Percentiles rank a stretch among this genome's conserved stretches.
Evolutionary conservation across 35 echinoderm and acorn worm species (phyloP).

Genomic region (Holothuria glaberrima): DNA sequence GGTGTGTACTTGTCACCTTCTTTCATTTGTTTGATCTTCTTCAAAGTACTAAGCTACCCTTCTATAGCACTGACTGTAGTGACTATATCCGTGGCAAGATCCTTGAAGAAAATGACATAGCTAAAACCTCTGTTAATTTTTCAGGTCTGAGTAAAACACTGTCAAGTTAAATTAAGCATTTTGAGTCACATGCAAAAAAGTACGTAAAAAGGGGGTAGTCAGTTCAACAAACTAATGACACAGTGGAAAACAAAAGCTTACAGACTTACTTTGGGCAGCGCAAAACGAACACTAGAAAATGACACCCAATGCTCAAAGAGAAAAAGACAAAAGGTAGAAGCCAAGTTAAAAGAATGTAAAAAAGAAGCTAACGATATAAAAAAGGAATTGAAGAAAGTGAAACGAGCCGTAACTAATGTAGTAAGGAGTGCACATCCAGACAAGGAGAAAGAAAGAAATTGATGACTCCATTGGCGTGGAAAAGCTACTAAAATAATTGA

Average conservation of each 20-base stretch:
- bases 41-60: neutral
- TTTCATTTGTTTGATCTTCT: neutral
- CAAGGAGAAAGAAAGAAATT: neutral
- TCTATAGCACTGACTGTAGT: no score
- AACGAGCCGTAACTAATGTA: slow-evolving; percentile 1
- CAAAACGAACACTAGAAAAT: slow-evolving; percentile 35
- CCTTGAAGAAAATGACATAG: no score
- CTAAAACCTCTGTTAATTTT: neutral
- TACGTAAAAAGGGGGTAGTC: neutral
- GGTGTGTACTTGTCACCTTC: slow-evolving; percentile 1
- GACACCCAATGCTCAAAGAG: neutral
- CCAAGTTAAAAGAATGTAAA: neutral
- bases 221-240: slow-evolving; percentile 3
- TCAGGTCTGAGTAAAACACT: neutral
- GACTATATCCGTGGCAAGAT: no score
- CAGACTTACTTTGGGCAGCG: neutral
- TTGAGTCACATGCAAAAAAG: neutral
- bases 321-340: slow-evolving; percentile 28
- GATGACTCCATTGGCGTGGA: neutral
- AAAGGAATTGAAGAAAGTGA: no score
- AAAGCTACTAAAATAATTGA: neutral
- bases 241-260: neutral
- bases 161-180: slow-evolving; percentile 1
- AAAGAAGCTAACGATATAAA: neutral
- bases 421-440: slow-evolving; percentile 11